Base-by-base conservation (phyloP, 2,888 invertebrate genomes). In the Stenurella melanura region DNA sequence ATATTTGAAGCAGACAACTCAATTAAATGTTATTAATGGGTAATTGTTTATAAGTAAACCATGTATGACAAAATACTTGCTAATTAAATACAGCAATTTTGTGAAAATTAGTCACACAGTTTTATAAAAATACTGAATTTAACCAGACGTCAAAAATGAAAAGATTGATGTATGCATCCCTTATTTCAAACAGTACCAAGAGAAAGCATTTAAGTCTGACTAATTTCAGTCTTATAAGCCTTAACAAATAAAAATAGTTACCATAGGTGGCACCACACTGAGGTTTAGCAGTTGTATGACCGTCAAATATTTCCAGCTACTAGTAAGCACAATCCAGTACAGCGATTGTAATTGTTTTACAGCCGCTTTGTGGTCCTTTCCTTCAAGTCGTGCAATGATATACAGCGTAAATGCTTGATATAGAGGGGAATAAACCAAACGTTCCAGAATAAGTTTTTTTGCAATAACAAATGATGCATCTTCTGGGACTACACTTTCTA, bases 231-330 rank as follows among this genome's bases (percentile, higher is more conserved):
- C 12, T 1, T 42, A 42, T 42, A 42, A 42, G 42, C 42, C 1
- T 15, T 17, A n/a, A n/a, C 50, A 57, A 61, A 57, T 70, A n/a
- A 21, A 60, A 60, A 50, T 77, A 71, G 91, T 92, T 90, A 95
- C 95, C 93, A 96, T 92, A 75, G 95, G 94, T 19, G 96, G 96
- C 6, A 96, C 93, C 84, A 94, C 93, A 79, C 92, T 92, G 80
- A 96, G 90, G 87, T 96, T 96, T 19, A 96, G 89, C 76, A 94
- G 92, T 83, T 96, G 95, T 84, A 95, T 91, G 10, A 95, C 79
- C 0, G 96, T 95, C 58, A 96, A 88, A 90, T 94, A 96, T 86
- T 93, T 94, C 93, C 95, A 94, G 88, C 96, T 96, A 1, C 94
- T 93, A 79, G 92, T 90, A 38, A 96, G 88, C 19, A 95, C 90